Percentiles rank a stretch among this genome's conserved stretches.
Evolutionary conservation across 2,113 vertebrate species (phyloP).

Genomic region (Panthera leo): DNA sequence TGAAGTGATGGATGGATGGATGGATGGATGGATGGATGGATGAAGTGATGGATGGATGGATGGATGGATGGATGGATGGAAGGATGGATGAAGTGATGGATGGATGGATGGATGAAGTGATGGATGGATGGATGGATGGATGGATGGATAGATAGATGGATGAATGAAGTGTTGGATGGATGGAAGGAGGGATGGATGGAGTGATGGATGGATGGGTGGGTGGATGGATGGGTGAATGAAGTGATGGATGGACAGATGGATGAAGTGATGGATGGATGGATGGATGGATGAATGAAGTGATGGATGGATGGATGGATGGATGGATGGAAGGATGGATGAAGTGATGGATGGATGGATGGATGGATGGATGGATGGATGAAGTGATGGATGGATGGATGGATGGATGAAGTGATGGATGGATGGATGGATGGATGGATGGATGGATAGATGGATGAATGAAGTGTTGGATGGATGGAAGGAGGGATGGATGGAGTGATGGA

Average conservation of each 20-base stretch:
- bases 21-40: not conserved
- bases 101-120: no score
- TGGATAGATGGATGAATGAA: not conserved
- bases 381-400: no score
- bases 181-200: not conserved
- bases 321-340: not conserved
- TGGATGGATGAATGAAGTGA: not conserved
- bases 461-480: not conserved
- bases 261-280: no score
- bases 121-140: no score
- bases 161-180: accelerated
- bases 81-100: not conserved
- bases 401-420: no score
- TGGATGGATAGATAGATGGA: not conserved
- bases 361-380: not conserved
- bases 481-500: not conserved
- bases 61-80: not conserved
- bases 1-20: accelerated
- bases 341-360: not conserved
- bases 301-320: not conserved
- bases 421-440: not conserved
- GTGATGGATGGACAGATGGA: not conserved
- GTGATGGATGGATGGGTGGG: no score
- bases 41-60: not conserved
- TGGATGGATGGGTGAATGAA: accelerated